Evolutionary conservation across 2,888 invertebrate genomes (phyloP), one percentile per base, ranked within the genome.

Genomic region (Suillia variegata): DNA sequence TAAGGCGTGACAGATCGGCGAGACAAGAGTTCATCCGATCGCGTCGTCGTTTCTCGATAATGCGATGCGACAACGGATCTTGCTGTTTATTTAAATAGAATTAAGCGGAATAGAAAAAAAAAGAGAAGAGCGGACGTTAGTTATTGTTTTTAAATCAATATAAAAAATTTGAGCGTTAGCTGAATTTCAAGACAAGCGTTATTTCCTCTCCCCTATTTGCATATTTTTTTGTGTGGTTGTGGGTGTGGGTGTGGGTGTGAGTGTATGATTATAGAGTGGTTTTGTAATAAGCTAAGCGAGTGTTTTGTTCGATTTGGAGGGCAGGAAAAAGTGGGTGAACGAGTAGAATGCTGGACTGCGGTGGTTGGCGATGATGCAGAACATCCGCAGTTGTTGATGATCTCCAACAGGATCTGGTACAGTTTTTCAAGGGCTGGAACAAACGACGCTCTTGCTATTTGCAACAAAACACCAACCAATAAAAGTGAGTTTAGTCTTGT

Each of bases 11-110:
- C 26, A 98, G 86, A 81, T 97, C 96, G 0, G 96, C 96, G 61
- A 98, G 84, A 78, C 97, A 97, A 82, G 95, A 96, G 85, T 98
- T 98, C 97, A 98, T 98, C 57, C 97, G 88, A 83, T 98, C 97
- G 21, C 98, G 85, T 33, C 97, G 87, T 50, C 97, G 86, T 81
- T 98, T 98, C 84, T 98, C 97, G 66, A 98, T 98, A 69, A 98
- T 96, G 61, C 97, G 89, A 81, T 97, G 97, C n/a, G 97, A 97
- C 89, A 96, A 88, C 51, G 96, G 96, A 82, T 97, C 96, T 94
- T 97, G 90, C 87, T 91, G 83, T 61, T 20, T 21, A 54, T 56
- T 31, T 34, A 50, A 42, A 54, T 24, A 13, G 20, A 53, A 45
- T 18, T 17, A 18, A 45, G 45, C 17, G 18, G 18, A 45, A 6